A percentile compares a stretch with the other conserved stretches of the same genome.
Evolutionary conservation across 2,797 vertebrate genomes (phyloP).

Genomic region (Oreochromis grahami): DNA sequence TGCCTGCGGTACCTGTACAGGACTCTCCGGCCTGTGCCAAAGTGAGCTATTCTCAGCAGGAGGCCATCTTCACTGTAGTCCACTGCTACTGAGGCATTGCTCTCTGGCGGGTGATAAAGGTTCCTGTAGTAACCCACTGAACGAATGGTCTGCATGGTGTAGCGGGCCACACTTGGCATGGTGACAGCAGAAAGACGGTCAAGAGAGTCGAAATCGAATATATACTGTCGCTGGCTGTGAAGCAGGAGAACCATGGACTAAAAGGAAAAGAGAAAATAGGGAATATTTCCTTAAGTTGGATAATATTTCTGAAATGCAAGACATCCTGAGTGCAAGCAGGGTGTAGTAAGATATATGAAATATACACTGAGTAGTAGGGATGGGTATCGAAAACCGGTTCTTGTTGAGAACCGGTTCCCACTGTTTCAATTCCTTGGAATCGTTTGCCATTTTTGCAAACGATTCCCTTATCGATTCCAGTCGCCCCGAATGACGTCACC

Average conservation of each 20-base stretch:
- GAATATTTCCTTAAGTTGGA: constrained; percentile 5
- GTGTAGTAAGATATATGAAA: constrained; percentile 14
- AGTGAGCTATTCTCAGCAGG: constrained; percentile 88
- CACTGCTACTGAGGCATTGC: constrained; percentile 93
- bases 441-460: too few relatives aligned
- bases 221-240: constrained; percentile 97
- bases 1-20: constrained; percentile 93
- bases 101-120: constrained; percentile 95
- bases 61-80: constrained; percentile 98
- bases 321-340: not conserved
- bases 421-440: too few relatives aligned
- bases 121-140: constrained; percentile 98
- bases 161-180: constrained; percentile 97
- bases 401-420: too few relatives aligned
- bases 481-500: too few relatives aligned
- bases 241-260: constrained; percentile 98
- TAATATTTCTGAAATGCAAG: constrained; percentile 17
- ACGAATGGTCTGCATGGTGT: constrained; percentile 97
- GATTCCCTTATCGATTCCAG: too few relatives aligned
- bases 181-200: constrained; percentile 94
- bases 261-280: constrained; percentile 42
- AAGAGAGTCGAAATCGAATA: constrained; percentile 93
- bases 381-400: too few relatives aligned
- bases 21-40: constrained; percentile 91
- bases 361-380: constrained; percentile 10